Percentiles rank a stretch among this genome's conserved stretches.
These are phyloP conservation scores for Poeciliopsis presidionis DNA, from an alignment of 2,797 vertebrate genomes.

Conservation along the genomic window DNA sequence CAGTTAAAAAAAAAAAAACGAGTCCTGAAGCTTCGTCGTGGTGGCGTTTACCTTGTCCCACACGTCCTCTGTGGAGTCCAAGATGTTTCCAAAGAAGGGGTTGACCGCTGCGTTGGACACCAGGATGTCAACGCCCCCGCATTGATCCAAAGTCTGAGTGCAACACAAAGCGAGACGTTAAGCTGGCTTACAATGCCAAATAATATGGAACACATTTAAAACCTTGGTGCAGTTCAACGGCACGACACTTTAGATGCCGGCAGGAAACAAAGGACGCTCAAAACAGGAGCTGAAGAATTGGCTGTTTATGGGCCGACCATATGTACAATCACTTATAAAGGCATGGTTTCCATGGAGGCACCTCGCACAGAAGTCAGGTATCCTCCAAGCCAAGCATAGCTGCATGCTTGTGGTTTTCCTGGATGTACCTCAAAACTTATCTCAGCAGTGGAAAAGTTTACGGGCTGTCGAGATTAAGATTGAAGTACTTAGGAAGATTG, in stretches of 20 bases:
- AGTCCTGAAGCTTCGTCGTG: neutral
- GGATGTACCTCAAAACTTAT: constrained; percentile 6
- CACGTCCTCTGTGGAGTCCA: constrained; percentile 85
- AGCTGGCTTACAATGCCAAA: neutral
- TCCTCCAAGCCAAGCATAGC: neutral
- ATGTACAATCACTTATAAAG: constrained; percentile 3
- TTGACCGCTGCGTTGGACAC: constrained; percentile 89
- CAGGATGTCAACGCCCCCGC: constrained; percentile 88
- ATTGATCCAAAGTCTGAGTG: constrained; percentile 83
- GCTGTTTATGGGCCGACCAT: constrained; percentile 16
- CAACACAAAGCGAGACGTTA: constrained; percentile 23
- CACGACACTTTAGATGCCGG: neutral
- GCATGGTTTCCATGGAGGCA: constrained; percentile 15
- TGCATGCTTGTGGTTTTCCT: constrained; percentile 16
- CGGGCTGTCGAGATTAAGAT: neutral
- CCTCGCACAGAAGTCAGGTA: constrained; percentile 4
- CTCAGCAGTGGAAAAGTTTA: constrained; percentile 7
- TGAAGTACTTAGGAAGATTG: neutral
- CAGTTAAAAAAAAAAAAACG: neutral
- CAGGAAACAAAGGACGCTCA: neutral
- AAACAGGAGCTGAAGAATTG: neutral
- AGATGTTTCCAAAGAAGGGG: constrained; percentile 85
- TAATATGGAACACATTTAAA: neutral
- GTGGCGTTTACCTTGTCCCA: constrained; percentile 86
- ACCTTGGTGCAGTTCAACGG: neutral